phyloP scores from a whole-genome alignment of 2,888 invertebrate species.

The Nemotelus pantherinus region DNA sequence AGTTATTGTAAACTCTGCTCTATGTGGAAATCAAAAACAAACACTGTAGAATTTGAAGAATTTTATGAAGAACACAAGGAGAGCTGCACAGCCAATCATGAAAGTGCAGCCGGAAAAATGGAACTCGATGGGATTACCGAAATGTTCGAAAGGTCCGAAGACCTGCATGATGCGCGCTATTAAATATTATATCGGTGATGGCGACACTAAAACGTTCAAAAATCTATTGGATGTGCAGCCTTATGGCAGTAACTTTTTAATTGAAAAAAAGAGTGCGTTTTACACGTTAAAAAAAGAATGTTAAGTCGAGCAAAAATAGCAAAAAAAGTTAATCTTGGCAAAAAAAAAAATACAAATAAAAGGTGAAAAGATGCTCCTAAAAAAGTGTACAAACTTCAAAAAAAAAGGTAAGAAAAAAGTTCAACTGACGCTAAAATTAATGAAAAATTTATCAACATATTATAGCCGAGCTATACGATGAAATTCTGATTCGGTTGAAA shows the following conservation, averaged over 20 bases:
- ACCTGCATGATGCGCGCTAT: constrained; percentile 10
- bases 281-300: constrained; percentile 10
- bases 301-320: neutral
- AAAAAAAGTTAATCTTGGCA: neutral
- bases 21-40: neutral
- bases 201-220: constrained; percentile 40
- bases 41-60: constrained; percentile 7
- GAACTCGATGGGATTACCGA: constrained; percentile 51
- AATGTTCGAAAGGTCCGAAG: constrained; percentile 51
- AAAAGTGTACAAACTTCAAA: constrained; percentile 9
- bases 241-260: constrained; percentile 35
- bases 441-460: neutral
- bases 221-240: constrained; percentile 41
- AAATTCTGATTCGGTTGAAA: too few relatives aligned
- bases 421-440: neutral
- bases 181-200: constrained; percentile 47
- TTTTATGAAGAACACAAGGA: constrained; percentile 13
- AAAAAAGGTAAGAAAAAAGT: neutral
- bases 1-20: constrained; percentile 4
- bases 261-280: constrained; percentile 47
- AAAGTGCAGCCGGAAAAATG: constrained; percentile 53
- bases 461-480: too few relatives aligned
- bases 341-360: neutral
- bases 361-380: neutral
- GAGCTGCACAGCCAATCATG: constrained; percentile 47